phyloP scores from a whole-genome alignment of 1,140 invertebrate genomes.

The Leptinotarsa defecta region DNA sequence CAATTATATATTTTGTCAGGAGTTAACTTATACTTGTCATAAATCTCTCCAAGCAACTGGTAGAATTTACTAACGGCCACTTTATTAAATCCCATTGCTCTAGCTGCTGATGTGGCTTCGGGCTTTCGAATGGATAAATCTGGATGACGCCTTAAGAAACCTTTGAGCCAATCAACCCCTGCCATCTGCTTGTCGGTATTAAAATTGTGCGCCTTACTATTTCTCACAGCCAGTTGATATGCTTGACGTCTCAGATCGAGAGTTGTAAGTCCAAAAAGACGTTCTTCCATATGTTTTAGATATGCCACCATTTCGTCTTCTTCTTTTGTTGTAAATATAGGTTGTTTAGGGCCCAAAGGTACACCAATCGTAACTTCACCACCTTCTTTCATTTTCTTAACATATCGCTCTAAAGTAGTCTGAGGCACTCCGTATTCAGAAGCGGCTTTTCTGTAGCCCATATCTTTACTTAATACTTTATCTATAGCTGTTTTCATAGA shows the following conservation, averaged over 20 bases:
- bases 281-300: conserved; percentile 29
- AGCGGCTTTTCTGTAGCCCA: conserved; percentile 24
- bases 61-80: conserved; percentile 15
- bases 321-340: neutral
- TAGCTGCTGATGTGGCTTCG: conserved; percentile 46
- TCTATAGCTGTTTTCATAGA: conserved; percentile 21
- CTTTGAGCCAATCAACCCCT: conserved; percentile 33
- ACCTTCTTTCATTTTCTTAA: conserved; percentile 7
- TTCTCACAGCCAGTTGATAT: conserved; percentile 45
- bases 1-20: conserved; percentile 52
- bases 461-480: conserved; percentile 11
- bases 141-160: conserved; percentile 51
- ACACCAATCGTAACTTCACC: neutral
- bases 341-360: neutral
- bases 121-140: conserved; percentile 46
- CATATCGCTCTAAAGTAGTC: conserved; percentile 24
- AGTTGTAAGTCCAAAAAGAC: conserved; percentile 34
- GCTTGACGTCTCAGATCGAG: conserved; percentile 35
- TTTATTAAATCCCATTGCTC: conserved; percentile 19
- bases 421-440: conserved; percentile 15
- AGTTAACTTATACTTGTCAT: conserved; percentile 44
- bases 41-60: conserved; percentile 21
- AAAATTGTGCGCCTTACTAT: conserved; percentile 41
- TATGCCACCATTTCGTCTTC: conserved; percentile 3
- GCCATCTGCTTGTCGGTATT: conserved; percentile 22